These are phyloP conservation scores for Cryptoprocta ferox DNA, from an alignment of 2,797 vertebrate genomes.

Conservation along the genomic window DNA sequence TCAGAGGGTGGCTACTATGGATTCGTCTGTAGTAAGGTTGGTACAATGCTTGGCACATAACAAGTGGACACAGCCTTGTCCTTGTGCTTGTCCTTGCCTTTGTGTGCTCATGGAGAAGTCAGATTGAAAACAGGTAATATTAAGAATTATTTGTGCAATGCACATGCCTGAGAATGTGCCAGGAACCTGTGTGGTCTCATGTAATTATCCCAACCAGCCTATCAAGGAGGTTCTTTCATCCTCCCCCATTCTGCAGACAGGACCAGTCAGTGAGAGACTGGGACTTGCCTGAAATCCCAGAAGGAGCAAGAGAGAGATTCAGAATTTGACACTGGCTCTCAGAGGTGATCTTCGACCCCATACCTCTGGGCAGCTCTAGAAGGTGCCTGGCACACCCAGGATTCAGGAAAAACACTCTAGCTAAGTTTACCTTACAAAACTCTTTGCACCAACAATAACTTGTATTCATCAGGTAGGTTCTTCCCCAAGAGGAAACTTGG, in stretches of 20 bases:
- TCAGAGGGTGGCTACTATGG: too few species aligned
- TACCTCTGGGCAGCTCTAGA: not conserved
- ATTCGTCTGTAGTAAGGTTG: not conserved
- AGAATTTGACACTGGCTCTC: not conserved
- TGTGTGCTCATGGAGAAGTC: not conserved
- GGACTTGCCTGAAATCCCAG: not conserved
- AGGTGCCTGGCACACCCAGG: not conserved
- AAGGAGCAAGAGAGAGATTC: not conserved
- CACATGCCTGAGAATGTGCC: not conserved
- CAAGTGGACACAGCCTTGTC: not conserved
- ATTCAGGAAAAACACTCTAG: not conserved
- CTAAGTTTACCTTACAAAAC: not conserved
- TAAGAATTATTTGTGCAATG: not conserved
- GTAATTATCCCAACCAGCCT: not conserved
- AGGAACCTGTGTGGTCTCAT: fast-evolving
- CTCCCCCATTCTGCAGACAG: not conserved
- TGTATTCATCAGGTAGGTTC: not conserved
- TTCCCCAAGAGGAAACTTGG: not conserved
- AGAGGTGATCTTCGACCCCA: not conserved
- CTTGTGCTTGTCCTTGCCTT: not conserved
- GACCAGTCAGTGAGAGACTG: not conserved
- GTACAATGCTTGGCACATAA: not conserved
- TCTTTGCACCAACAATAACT: not conserved
- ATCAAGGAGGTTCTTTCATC: not conserved
- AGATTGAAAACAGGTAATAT: not conserved